Base-by-base conservation (phyloP, 2,888 invertebrate species). In the Cantharis lateralis region DNA sequence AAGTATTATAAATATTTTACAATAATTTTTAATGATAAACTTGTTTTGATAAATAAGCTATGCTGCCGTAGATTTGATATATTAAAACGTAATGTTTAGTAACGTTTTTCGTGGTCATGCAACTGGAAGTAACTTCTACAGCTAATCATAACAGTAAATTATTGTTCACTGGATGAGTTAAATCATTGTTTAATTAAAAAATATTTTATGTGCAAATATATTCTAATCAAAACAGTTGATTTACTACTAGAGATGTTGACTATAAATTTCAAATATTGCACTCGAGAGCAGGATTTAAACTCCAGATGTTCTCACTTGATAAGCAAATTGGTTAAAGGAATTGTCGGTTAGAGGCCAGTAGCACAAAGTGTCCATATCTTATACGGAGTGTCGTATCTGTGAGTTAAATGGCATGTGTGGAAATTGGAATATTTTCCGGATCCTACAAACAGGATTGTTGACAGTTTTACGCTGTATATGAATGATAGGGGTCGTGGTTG, bases 301-400 rank as follows among this genome's bases (percentile, higher is more conserved):
- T 73, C 74, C 79, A 78, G 75, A 82, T 80, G 81, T 77, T 77
- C 80, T 77, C 70, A 70, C 68, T 75, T 74, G 81, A 82, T 83
- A 83, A 81, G 77, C 80, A 76, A 79, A 72, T 61, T 32, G 70
- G 75, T 73, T 73, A 73, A 26, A 68, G 72, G 48, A 48, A 76
- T 82, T 82, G 81, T 81, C 82, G 82, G 79, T 78, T 79, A 77
- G 81, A 80, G 78, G 75, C 75, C 78, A 79, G 80, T 76, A 80
- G 79, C 78, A 79, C 71, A 76, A 77, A 74, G 78, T 79, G 70
- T 64, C 78, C 77, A 79, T 81, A 82, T 82, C 81, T 82, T 78
- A 79, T 79, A 73, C 70, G 66, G 76, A 68, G 80, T 70, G 78
- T 78, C 77, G 70, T 78, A 80, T 81, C 80, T 80, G 80, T 78